A percentile compares a stretch with the other conserved stretches of the same genome.
Evolutionary conservation across 2,888 invertebrate species (phyloP).

Genomic region (Agrenia bidenticulata): DNA sequence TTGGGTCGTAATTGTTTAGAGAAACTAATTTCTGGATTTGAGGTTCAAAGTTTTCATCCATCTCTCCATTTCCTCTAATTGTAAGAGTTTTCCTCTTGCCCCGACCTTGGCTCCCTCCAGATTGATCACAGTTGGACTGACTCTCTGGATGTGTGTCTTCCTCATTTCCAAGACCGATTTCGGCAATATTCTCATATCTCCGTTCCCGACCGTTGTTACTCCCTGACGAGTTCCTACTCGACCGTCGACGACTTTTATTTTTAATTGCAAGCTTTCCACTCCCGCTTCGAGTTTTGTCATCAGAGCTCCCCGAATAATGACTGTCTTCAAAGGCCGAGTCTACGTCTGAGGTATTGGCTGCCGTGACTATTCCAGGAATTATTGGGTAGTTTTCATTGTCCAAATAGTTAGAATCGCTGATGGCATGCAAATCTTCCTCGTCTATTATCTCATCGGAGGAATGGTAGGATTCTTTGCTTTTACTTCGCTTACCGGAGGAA

Average conservation of each 20-base stretch:
- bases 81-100: no score
- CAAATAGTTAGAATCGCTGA: background rate
- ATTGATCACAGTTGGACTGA: no score
- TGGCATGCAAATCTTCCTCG: background rate
- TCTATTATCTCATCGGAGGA: constrained; percentile 13
- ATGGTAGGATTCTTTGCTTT: constrained; percentile 4
- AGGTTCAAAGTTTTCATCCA: background rate
- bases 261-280: background rate
- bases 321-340: constrained; percentile 24
- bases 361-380: background rate
- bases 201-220: background rate
- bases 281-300: background rate
- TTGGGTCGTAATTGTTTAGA: no score
- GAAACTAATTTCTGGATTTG: background rate
- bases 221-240: background rate
- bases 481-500: background rate
- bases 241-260: background rate
- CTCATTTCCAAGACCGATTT: background rate
- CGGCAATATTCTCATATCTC: background rate
- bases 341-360: background rate
- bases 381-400: background rate
- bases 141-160: no score
- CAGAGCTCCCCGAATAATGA: constrained; percentile 14
- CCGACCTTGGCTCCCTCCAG: background rate
- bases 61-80: no score